Evolutionary conservation across 2,113 vertebrate genomes (phyloP).

Genomic region (Oceanodroma tethys): DNA sequence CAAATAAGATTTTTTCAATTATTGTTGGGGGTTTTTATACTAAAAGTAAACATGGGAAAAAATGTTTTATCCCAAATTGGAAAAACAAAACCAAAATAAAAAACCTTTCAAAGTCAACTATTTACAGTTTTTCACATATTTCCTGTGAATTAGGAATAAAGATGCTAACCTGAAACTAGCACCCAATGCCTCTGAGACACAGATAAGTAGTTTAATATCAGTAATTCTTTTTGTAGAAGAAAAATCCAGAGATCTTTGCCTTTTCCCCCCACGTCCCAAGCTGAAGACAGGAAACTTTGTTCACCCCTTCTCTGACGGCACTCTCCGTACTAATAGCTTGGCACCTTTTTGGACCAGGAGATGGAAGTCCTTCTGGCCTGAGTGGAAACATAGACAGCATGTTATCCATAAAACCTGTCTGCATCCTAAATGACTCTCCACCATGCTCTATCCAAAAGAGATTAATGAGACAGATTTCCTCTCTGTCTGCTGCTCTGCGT

Average conservation of each 20-base stretch:
- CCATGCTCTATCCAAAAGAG: not conserved
- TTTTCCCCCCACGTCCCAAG: not conserved
- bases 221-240: not conserved
- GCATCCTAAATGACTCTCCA: not conserved
- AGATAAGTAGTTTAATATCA: not conserved
- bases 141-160: not conserved
- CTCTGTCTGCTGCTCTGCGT: not conserved
- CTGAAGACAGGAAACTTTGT: not conserved
- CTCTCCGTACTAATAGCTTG: not conserved
- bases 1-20: not conserved
- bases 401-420: not conserved
- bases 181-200: not conserved
- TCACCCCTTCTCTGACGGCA: not conserved
- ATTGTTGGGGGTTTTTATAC: not conserved
- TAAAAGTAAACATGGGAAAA: not conserved
- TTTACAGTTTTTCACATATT: not conserved
- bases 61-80: not conserved
- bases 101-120: not conserved
- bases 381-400: not conserved
- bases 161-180: not conserved
- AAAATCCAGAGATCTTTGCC: not conserved
- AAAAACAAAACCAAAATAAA: not conserved
- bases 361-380: not conserved
- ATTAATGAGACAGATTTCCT: conserved; percentile 26
- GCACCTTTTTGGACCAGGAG: not conserved